phyloP scores from a whole-genome alignment of 2,113 vertebrate genomes.

The Mungos mungo region DNA sequence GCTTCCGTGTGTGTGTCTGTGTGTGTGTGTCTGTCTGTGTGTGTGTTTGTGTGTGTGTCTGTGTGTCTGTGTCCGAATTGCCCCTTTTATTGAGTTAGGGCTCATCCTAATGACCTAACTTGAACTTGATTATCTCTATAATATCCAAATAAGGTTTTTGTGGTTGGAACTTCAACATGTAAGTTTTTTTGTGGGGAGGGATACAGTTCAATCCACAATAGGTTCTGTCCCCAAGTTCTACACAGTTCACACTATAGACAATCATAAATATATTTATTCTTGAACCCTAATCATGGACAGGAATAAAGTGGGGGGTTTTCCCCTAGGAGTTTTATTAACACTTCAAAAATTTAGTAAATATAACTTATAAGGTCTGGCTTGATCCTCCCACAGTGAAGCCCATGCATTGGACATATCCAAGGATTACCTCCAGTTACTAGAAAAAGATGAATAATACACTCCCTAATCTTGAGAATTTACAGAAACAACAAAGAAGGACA shows the following conservation, averaged over 20 bases:
- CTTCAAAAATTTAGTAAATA: not conserved
- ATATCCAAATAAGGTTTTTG: not conserved
- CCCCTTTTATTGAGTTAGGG: not conserved
- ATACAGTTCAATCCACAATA: not conserved
- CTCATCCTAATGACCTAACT: not conserved
- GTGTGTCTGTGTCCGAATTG: not conserved
- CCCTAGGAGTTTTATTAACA: not conserved
- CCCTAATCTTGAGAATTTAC: not conserved
- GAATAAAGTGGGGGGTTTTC: not conserved
- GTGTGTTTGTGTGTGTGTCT: not conserved
- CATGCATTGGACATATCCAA: not conserved
- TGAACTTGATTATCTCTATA: not conserved
- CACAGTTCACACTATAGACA: not conserved
- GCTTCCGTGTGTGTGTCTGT: not conserved
- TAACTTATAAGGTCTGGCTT: not conserved
- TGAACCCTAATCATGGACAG: not conserved
- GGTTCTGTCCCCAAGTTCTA: not conserved
- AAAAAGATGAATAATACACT: not conserved
- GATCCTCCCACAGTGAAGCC: not conserved
- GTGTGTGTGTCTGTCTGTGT: not conserved
- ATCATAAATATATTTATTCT: not conserved
- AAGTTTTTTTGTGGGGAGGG: not conserved
- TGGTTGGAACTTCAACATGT: not conserved
- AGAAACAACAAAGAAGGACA: not conserved
- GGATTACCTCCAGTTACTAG: not conserved